Evolutionary conservation across 1,140 invertebrate species (phyloP), one percentile per base, ranked within the genome.

Genomic region (Scylla paramamosain): DNA sequence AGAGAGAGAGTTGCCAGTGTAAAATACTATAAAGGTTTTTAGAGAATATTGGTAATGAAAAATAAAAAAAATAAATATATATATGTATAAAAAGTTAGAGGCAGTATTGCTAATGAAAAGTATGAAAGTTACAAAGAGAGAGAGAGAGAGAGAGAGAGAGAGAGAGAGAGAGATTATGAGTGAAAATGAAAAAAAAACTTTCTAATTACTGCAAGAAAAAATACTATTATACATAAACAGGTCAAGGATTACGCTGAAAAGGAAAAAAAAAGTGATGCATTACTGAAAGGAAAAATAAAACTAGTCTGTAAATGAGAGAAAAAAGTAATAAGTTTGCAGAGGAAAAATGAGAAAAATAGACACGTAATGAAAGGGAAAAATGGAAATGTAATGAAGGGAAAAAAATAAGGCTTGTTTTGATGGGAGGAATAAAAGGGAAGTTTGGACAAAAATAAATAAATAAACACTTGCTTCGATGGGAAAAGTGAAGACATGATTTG

Each of bases 51-150:
- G 16, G 4, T 8, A 82, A 88, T 88, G 32, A 29, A 88, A 29
- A 88, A 29, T 4, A 29, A 16, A 25, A 87, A 25, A 87, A 25
- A 87, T 87, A 87, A 25, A 87, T 87, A 87, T 87, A 87, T 87
- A 87, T 87, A 6, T 88, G 16, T 88, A 88, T 88, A 88, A 29
- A 88, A 4, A 88, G n/a, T 4, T 88, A 88, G 3, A 6, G n/a
- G 32, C 32, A 88, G 4, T 29, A 29, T 29, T 87, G 31, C 31
- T 25, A 3, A 28, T 6, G 14, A 16, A 4, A 16, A 88, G 4
- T 31, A 16, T 31, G 20, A 88, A 16, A 28, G 20, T 32, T 31
- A 32, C 7, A 89, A 25, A 32, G 8, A 89, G 87, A 89, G 29
- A 32, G 87, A 89, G n/a, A 89, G 87, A 32, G 87, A 32, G 29